Base-by-base conservation (phyloP, 2,797 vertebrate genomes). In the Petrocephalus sullivani region DNA sequence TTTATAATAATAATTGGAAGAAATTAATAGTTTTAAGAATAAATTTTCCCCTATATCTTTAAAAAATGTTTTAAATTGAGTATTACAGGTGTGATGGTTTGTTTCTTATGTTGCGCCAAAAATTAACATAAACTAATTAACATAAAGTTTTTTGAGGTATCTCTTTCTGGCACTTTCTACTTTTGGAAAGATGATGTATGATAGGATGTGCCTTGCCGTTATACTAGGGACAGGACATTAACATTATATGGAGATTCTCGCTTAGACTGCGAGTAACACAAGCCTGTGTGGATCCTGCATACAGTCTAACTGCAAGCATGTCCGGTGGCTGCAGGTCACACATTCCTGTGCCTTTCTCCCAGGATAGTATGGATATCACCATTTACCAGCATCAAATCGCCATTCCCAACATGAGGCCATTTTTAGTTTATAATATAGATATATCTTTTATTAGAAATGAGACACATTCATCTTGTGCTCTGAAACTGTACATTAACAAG, bases 391-490 rank as follows among this genome's bases (percentile, higher is more conserved):
- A 58, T 60, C 33, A 86, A 41, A 86, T 64, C 58, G 14, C 67
- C 46, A 54, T 75, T 56, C 23, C 53, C 56, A 86, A 46, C 90
- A 87, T 37, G 90, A 16, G 21, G 91, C 88, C 78, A 28, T 10
- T 54, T 64, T 46, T 89, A 60, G 75, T 93, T 93, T 90, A 92
- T 95, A 94, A 95, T 94, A 95, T 95, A 95, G 94, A 95, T 95
- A 96, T 94, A 95, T 91, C 96, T 93, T 97, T 98, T 98, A 98
- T 97, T 98, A 98, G 96, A 98, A 98, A 98, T 96, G 96, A 97
- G 96, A 97, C 96, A 98, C 97, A 97, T 97, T 97, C 96, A 97
- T 96, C 91, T 97, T 98, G 97, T 98, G 97, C 97, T 97, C 96
- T 97, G 97, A 97, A 98, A 97, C 96, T 97, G 96, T 97, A 98